A percentile compares a stretch with the other conserved stretches of the same genome.
phyloP scores from a whole-genome alignment of 2,113 vertebrate species.

The Progne subis region DNA sequence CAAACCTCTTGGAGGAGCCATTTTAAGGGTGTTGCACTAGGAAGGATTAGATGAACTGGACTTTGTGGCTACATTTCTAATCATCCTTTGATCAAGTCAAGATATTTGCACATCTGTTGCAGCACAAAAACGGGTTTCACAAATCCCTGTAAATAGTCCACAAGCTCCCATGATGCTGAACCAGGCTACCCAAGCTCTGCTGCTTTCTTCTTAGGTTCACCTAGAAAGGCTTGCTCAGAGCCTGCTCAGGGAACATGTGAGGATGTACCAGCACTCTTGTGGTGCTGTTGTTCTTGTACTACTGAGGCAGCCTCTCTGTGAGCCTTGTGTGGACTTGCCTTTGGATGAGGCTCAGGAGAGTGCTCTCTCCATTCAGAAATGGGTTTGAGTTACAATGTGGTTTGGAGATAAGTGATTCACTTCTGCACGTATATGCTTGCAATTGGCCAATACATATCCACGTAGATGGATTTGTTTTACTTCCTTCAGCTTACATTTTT shows the following conservation, averaged over 20 bases:
- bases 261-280: background rate
- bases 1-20: background rate
- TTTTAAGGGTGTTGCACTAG: background rate
- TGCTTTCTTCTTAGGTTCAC: background rate
- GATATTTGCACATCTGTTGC: background rate
- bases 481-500: background rate
- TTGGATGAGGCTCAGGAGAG: background rate
- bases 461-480: background rate
- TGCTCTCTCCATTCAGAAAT: background rate
- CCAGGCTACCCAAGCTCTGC: background rate
- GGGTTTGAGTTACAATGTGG: background rate
- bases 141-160: background rate
- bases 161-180: background rate
- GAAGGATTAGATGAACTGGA: background rate
- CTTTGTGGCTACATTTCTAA: background rate
- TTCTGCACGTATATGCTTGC: background rate
- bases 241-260: background rate
- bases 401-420: background rate
- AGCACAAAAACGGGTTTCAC: background rate
- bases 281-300: background rate
- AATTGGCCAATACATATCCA: background rate
- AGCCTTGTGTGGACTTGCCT: fast-evolving
- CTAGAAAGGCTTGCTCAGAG: background rate
- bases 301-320: background rate
- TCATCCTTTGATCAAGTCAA: background rate